Base-by-base conservation (phyloP, 1,140 invertebrate species). In the Nephotettix cincticeps region DNA sequence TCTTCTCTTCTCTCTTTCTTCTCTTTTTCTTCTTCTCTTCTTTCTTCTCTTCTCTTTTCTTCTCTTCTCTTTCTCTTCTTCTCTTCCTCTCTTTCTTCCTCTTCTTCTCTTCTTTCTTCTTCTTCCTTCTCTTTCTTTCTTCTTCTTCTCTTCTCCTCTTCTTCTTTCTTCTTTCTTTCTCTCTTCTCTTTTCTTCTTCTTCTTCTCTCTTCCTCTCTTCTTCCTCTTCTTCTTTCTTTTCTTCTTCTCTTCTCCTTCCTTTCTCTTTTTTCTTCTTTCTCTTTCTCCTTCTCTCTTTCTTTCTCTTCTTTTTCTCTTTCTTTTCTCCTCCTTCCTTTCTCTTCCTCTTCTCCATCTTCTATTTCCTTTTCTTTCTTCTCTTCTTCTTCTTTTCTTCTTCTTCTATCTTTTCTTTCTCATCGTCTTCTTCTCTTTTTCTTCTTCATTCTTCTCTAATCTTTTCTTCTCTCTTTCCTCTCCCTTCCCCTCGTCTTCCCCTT, bases 251-350 rank as follows among this genome's bases (percentile, higher is more conserved):
- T 27, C 25, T 68, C 68, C 27, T 61, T 58, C 45, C 73, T 45
- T 19, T 61, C 28, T 72, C 78, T 68, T 23, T 47, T 73, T 63
- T 69, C 68, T 45, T 76, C 77, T 43, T 75, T 70, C 68, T 74
- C 43, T 30, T 71, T 25, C 36, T 30, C 27, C 23, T 66, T 36
- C 9, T 36, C 54, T 19, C 32, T 47, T 29, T 3, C 11, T 6
- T 68, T 61, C 64, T 27, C 23, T 3, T 40, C 28, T 14, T 32
- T 69, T 73, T 71, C 56, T 72, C 70, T 66, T 71, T 30, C 11
- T 68, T 67, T 67, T 67, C 36, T 27, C 71, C 69, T 19, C 71
- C 76, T 75, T 78, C 79, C 4, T 79, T 75, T 67, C 80, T 78
- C 30, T 77, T n/a, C n/a, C n/a, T n/a, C n/a, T n/a, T n/a, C n/a